phyloP scores from a whole-genome alignment of 2,113 vertebrate genomes.

The Eurystomus gularis region DNA sequence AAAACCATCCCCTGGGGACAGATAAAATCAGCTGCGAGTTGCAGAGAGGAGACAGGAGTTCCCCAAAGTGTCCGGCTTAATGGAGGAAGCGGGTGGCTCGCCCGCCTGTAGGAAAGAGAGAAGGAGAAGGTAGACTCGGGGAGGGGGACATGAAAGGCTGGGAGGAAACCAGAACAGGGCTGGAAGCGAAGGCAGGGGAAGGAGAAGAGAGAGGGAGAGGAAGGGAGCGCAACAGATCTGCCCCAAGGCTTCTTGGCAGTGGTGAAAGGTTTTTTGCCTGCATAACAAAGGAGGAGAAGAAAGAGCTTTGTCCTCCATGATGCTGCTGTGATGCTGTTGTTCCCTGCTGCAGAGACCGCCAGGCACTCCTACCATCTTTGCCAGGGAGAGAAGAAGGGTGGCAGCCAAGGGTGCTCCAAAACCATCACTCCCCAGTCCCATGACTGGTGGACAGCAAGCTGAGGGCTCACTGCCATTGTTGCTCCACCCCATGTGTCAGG shows the following conservation, averaged over 20 bases:
- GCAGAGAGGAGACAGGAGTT: constrained; percentile 34
- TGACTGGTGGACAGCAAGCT: neutral
- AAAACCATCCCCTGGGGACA: constrained; percentile 21
- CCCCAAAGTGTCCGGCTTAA: neutral
- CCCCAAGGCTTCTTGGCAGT: neutral
- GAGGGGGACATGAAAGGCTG: neutral
- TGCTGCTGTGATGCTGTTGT: neutral
- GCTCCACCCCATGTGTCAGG: neutral
- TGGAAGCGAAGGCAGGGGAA: neutral
- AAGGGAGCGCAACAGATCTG: neutral
- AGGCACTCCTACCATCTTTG: no score
- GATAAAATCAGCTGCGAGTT: constrained; percentile 32
- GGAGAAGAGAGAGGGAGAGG: neutral
- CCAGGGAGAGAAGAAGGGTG: fast-evolving
- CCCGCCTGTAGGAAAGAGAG: neutral
- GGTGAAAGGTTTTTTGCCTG: neutral
- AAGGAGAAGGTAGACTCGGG: neutral
- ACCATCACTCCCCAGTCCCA: fast-evolving
- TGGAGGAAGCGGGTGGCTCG: neutral
- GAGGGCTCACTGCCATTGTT: neutral
- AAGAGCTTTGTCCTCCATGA: fast-evolving
- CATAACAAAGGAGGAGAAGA: neutral
- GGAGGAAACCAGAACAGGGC: neutral
- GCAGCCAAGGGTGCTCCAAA: neutral
- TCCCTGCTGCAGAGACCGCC: neutral